Base-by-base conservation (phyloP, 2,113 vertebrate genomes). In the Vombatus ursinus region DNA sequence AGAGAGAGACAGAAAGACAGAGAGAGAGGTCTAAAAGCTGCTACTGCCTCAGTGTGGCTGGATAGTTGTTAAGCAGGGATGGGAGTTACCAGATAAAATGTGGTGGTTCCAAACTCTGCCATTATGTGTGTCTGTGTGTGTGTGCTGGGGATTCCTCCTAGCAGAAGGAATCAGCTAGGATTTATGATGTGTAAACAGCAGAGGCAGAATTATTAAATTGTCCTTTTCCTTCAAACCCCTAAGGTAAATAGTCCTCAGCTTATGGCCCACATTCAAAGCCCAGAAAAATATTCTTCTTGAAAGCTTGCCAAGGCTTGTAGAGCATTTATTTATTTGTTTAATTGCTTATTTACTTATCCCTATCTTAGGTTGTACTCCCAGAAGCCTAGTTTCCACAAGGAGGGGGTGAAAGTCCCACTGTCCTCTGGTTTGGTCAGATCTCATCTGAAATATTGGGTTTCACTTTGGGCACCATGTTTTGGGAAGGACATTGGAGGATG, bases 171-270 rank as follows among this genome's bases (percentile, higher is more conserved):
- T 77, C 37, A 77, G n/a, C 68, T 84, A 84, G 68, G 52, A 3
- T 44, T 84, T 84, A 44, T 84, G 44, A 77, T n/a, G 6, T 77
- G 68, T 77, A 77, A 77, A 77, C 37, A 44, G 6, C 16, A 77
- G n/a, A 44, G n/a, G 3, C 68, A 84, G n/a, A 44, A 84, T 84
- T 84, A 44, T 84, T 44, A 84, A 84, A 44, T 84, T 84, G 68
- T 44, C 22, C 57, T 96, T 31, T 51, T 95, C 77, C 92, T 93
- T 90, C 77, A 89, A 89, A 51, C 1, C 28, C 54, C 57, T 94
- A 31, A 12, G 89, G 31, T 77, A 95, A 92, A 77, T 37, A 90
- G 25, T 53, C 51, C 91, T 77, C 48, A 84, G 51, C 0, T 91
- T 92, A n/a, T 91, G 84, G 51, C n/a, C 10, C 90, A 47, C 31